Conservation (phyloP, 2,113 vertebrate genomes). For the Ptyas mucosa region DNA sequence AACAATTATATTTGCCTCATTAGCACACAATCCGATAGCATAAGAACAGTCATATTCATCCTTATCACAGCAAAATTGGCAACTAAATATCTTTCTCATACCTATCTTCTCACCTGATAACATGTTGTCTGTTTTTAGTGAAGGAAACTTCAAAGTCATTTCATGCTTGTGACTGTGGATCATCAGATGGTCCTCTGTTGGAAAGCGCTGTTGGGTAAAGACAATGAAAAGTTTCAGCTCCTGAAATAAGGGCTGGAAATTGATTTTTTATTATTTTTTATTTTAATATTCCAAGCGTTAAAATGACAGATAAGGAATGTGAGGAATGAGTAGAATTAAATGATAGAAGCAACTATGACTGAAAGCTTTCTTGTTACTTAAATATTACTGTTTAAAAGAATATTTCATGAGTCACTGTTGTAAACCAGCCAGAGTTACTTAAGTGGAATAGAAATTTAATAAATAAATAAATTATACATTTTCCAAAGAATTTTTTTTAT, state of each 20-base stretch:
- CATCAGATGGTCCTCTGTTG: slow-evolving; percentile 98
- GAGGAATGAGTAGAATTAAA: neutral
- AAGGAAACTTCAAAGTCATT: slow-evolving; percentile 99
- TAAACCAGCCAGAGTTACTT: neutral
- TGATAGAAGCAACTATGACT: slow-evolving; percentile 30
- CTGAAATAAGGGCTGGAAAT: slow-evolving; percentile 54
- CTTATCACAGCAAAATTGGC: slow-evolving; percentile 30
- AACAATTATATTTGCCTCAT: neutral
- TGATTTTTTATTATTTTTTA: slow-evolving; percentile 35
- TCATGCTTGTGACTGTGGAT: slow-evolving; percentile 99
- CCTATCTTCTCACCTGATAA: slow-evolving; percentile 87
- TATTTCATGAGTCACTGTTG: neutral
- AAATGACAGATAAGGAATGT: neutral
- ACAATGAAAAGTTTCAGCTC: slow-evolving; percentile 60
- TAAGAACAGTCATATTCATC: slow-evolving; percentile 16
- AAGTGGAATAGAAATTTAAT: neutral
- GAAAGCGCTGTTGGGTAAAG: slow-evolving; percentile 86
- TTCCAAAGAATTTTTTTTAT: neutral
- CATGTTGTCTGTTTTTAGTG: slow-evolving; percentile 98
- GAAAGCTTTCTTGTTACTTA: slow-evolving; percentile 30
- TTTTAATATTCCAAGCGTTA: slow-evolving; percentile 29
- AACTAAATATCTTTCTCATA: slow-evolving; percentile 37
- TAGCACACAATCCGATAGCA: neutral
- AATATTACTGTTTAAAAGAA: neutral
- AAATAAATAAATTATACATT: neutral